Conservation (phyloP, 2,888 invertebrate species). For the Cephalotes varians region DNA sequence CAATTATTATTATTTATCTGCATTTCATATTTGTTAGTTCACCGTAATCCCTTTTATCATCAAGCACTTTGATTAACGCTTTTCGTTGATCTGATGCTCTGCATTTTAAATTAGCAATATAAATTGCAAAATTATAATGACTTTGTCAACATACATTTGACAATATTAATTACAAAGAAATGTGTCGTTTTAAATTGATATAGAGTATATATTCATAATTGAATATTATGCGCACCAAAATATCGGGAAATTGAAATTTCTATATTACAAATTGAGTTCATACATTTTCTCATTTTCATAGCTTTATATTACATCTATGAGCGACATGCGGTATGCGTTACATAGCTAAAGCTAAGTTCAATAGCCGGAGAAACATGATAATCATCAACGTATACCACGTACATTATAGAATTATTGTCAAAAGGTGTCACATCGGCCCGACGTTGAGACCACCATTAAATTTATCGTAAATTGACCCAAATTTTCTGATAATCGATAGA, state of each 20-base stretch:
- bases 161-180: conserved; percentile 18
- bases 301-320: conserved; percentile 2
- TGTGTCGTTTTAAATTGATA: background rate
- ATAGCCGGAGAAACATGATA: conserved; percentile 42
- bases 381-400: conserved; percentile 32
- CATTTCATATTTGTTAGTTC: background rate
- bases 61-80: background rate
- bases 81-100: background rate
- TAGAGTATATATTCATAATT: background rate
- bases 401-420: conserved; percentile 48
- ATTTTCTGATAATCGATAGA: conserved; percentile 35
- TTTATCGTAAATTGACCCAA: conserved; percentile 41
- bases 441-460: conserved; percentile 24
- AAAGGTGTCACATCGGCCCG: conserved; percentile 16
- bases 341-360: conserved; percentile 28
- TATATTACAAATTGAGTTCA: conserved; percentile 19
- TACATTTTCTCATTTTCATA: conserved; percentile 23
- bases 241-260: conserved; percentile 18
- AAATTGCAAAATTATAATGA: conserved; percentile 17
- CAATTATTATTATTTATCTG: background rate
- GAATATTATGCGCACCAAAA: background rate
- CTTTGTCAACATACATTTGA: conserved; percentile 10
- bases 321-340: background rate
- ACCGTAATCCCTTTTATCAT: conserved; percentile 1
- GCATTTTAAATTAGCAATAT: conserved; percentile 11